Evolutionary conservation across 2,113 vertebrate species (phyloP).

Genomic region (Tursiops truncatus): DNA sequence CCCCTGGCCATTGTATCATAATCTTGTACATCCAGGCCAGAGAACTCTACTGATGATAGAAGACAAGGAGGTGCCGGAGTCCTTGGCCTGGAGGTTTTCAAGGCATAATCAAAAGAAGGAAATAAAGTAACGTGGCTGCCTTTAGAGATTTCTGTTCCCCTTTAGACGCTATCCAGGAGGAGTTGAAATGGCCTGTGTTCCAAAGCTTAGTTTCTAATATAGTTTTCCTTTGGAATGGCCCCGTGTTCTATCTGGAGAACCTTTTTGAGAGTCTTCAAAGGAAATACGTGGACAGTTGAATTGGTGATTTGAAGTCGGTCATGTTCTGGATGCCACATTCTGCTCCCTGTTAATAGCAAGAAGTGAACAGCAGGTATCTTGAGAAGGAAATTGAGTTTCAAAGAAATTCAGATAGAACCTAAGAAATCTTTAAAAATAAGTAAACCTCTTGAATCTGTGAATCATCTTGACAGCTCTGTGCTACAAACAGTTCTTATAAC

Average conservation of each 20-base stretch:
- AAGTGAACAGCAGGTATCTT: background rate
- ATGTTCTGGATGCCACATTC: background rate
- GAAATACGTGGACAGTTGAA: background rate
- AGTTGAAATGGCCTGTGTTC: slow-evolving; percentile 11
- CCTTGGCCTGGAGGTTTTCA: slow-evolving; percentile 68
- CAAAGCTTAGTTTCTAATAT: slow-evolving; percentile 20
- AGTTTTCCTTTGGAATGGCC: background rate
- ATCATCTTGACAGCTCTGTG: slow-evolving; percentile 39
- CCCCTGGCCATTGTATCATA: slow-evolving; percentile 68
- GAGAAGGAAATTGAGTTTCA: background rate
- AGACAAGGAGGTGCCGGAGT: slow-evolving; percentile 43
- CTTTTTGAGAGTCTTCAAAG: slow-evolving; percentile 19
- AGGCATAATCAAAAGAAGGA: slow-evolving; percentile 70
- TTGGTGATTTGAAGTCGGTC: background rate
- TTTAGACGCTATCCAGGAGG: slow-evolving; percentile 41
- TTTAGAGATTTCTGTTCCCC: slow-evolving; percentile 48
- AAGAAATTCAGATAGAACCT: background rate
- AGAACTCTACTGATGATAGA: slow-evolving; percentile 50
- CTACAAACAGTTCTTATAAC: background rate
- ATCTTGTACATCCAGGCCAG: slow-evolving; percentile 63
- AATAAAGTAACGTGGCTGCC: slow-evolving; percentile 51
- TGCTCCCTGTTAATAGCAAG: background rate
- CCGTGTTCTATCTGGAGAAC: background rate
- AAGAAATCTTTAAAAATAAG: slow-evolving; percentile 51
- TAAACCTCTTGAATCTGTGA: background rate